Conservation (phyloP, 2,888 invertebrate species). For the Ceriagrion tenellum region DNA sequence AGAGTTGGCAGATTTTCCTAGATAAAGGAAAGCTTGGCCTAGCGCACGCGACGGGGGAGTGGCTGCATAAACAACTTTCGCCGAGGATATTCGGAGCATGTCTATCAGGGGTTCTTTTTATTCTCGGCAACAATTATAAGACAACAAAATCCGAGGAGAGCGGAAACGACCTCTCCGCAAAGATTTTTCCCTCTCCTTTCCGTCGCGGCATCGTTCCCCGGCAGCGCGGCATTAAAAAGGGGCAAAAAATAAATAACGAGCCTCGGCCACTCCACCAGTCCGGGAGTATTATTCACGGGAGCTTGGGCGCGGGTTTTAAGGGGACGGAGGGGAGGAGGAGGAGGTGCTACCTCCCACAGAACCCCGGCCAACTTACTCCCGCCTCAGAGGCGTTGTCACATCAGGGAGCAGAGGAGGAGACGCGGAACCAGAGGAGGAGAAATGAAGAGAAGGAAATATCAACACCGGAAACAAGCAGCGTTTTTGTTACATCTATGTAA, state of each 20-base stretch:
- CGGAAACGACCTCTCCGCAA: neutral
- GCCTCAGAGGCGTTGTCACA: no score
- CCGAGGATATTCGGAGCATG: neutral
- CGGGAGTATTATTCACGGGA: constrained; percentile 19
- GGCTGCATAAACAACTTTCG: no score
- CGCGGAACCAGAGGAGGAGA: no score
- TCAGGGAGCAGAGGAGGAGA: no score
- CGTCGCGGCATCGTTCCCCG: neutral
- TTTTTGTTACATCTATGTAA: no score
- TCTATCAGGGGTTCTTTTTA: neutral
- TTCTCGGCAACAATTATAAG: neutral
- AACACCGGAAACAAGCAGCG: no score
- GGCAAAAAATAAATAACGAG: neutral
- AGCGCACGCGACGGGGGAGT: no score
- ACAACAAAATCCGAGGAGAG: neutral
- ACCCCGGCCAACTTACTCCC: no score
- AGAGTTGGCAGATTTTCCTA: no score
- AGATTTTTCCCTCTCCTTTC: neutral
- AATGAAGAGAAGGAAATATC: no score
- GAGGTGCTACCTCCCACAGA: no score
- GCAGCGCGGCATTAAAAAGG: neutral
- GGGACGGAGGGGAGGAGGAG: neutral
- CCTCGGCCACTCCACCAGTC: neutral
- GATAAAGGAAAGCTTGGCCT: no score
- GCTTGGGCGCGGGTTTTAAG: neutral